These are phyloP conservation scores for Neofelis nebulosa DNA, from an alignment of 2,113 vertebrate species.

Conservation along the genomic window DNA sequence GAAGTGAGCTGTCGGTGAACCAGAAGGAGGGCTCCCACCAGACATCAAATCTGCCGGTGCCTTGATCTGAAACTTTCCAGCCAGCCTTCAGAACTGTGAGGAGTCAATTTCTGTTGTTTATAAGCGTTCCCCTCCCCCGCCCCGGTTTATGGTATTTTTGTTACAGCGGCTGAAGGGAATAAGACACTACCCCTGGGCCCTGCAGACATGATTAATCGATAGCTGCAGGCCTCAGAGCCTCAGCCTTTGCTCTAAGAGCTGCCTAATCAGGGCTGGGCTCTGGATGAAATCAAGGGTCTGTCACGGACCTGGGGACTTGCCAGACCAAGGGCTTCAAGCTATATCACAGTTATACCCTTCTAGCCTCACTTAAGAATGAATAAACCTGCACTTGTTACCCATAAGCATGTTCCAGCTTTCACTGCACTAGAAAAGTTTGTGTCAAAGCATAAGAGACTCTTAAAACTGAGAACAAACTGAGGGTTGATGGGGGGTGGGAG, in stretches of 20 bases:
- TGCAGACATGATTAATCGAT: not conserved
- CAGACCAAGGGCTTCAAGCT: not conserved
- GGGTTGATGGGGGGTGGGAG: too few species aligned
- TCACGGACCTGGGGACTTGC: not conserved
- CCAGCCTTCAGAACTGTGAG: not conserved
- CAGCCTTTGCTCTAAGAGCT: not conserved
- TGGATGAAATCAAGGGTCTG: not conserved
- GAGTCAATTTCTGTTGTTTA: not conserved
- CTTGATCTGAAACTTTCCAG: not conserved
- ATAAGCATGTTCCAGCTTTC: not conserved
- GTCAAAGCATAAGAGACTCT: too few species aligned
- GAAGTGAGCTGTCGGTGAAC: not conserved
- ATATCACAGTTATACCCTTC: not conserved
- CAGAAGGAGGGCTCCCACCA: not conserved
- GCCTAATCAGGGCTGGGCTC: not conserved
- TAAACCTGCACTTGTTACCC: not conserved
- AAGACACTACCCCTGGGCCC: not conserved
- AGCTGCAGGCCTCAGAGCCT: not conserved
- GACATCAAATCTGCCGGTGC: not conserved
- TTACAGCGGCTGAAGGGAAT: not conserved
- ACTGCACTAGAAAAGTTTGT: not conserved
- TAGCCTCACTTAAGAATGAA: not conserved
- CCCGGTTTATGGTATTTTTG: not conserved
- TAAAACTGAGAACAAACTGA: too few species aligned
- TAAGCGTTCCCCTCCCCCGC: not conserved